These are phyloP conservation scores for Acanthiza pusilla DNA, from an alignment of 2,797 vertebrate genomes.

Conservation along the genomic window DNA sequence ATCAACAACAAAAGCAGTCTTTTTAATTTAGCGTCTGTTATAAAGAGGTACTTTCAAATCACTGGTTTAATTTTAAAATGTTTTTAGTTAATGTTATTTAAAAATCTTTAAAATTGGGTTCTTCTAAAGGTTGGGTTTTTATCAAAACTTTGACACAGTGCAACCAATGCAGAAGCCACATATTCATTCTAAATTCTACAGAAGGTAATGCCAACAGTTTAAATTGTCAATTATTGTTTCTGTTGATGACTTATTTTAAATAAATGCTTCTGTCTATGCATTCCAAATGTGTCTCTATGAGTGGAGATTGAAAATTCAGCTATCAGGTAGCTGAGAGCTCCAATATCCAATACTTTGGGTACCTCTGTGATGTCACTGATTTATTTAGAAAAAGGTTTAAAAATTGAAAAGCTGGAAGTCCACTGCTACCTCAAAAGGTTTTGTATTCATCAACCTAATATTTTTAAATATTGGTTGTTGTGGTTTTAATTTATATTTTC, in stretches of 20 bases:
- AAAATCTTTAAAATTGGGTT: neutral
- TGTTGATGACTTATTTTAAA: neutral
- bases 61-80: neutral
- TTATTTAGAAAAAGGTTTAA: neutral
- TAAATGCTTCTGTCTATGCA: neutral
- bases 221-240: neutral
- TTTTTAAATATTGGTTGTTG: neutral
- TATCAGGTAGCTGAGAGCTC: neutral
- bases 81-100: neutral
- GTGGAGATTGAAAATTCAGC: neutral
- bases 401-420: neutral
- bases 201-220: neutral
- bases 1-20: neutral
- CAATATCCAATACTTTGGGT: neutral
- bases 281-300: neutral
- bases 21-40: neutral
- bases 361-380: neutral
- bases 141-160: neutral
- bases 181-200: neutral
- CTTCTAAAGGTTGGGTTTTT: neutral
- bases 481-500: neutral
- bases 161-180: neutral
- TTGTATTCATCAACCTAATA: neutral
- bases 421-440: neutral
- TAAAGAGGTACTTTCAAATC: neutral